These are phyloP conservation scores for Cactoblastis cactorum DNA, from an alignment of 2,888 invertebrate genomes.

Conservation along the genomic window DNA sequence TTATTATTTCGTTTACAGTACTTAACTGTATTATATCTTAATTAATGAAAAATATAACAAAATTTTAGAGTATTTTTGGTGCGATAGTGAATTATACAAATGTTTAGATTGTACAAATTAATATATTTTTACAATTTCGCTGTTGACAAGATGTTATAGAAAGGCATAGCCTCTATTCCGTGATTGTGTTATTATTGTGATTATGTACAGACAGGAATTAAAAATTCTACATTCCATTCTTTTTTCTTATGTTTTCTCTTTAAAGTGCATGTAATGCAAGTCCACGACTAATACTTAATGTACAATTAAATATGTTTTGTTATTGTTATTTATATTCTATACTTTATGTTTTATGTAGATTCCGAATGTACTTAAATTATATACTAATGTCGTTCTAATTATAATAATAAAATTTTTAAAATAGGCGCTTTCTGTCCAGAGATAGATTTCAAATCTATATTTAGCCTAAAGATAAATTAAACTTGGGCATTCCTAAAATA, in stretches of 20 bases:
- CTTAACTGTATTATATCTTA: conserved; percentile 61
- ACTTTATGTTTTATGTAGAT: conserved; percentile 34
- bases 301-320: conserved; percentile 52
- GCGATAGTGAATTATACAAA: conserved; percentile 78
- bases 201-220: conserved; percentile 72
- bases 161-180: conserved; percentile 73
- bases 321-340: conserved; percentile 44
- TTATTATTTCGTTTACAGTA: conserved; percentile 61
- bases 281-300: conserved; percentile 75
- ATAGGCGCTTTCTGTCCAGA: conserved; percentile 41
- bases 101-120: conserved; percentile 78
- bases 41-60: conserved; percentile 45
- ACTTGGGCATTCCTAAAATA: background rate
- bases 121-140: conserved; percentile 77
- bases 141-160: conserved; percentile 65
- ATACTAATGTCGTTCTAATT: conserved; percentile 23
- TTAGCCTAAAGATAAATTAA: background rate
- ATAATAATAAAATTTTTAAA: conserved; percentile 31
- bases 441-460: conserved; percentile 17
- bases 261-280: conserved; percentile 72
- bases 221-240: conserved; percentile 76
- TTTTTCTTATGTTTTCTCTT: conserved; percentile 58
- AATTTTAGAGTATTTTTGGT: conserved; percentile 72
- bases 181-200: conserved; percentile 74
- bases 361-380: conserved; percentile 50